Conservation (phyloP, 1,140 invertebrate genomes). For the Spodoptera litura region DNA sequence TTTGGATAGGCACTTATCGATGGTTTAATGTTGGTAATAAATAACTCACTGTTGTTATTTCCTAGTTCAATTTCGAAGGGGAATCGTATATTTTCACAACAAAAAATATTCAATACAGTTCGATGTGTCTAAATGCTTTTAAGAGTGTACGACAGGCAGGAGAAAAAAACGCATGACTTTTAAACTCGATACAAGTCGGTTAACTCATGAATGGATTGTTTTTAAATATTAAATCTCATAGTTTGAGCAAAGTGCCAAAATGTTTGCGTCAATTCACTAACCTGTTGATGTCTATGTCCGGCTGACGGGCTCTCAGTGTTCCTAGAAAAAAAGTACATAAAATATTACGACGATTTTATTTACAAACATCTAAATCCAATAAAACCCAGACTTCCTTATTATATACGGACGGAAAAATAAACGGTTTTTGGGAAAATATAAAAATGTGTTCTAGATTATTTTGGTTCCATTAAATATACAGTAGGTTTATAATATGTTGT, state of each 20-base stretch:
- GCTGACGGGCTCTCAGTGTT: conserved; percentile 59
- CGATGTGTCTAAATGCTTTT: no score
- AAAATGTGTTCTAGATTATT: no score
- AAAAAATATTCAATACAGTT: neutral
- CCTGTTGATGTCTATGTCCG: conserved; percentile 73
- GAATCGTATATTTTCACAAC: neutral
- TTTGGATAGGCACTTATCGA: conserved; percentile 35
- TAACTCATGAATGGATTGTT: no score
- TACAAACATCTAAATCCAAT: neutral
- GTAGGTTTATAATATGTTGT: no score
- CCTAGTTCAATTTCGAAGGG: neutral
- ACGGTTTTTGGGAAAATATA: no score
- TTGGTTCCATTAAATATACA: neutral
- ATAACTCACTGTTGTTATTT: neutral
- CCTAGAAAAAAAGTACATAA: conserved; percentile 59
- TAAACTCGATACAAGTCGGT: no score
- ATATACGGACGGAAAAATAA: neutral
- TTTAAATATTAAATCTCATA: no score
- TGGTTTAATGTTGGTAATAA: conserved; percentile 18
- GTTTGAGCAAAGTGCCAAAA: conserved; percentile 6
- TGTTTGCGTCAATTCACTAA: conserved; percentile 63
- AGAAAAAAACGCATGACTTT: no score
- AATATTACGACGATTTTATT: conserved; percentile 16
- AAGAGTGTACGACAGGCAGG: neutral
- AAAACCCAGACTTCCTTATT: neutral